These are phyloP conservation scores for Mercenaria mercenaria DNA, from an alignment of 1,140 invertebrate genomes.

Conservation along the genomic window DNA sequence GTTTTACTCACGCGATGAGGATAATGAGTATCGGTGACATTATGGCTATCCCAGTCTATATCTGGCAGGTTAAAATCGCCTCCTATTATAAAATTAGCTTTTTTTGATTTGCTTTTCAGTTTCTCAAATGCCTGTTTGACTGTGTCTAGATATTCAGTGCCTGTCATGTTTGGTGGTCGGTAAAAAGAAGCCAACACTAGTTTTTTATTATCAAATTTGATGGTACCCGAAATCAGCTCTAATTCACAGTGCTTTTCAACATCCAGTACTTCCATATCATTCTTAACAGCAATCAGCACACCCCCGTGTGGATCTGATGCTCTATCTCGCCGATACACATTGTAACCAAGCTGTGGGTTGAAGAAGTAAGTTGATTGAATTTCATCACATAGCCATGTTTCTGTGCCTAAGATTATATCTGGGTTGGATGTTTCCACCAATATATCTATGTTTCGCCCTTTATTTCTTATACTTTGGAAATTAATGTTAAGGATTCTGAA, in stretches of 20 bases:
- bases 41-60: too few species aligned
- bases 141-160: neutral
- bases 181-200: neutral
- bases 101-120: neutral
- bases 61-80: too few species aligned
- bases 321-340: neutral
- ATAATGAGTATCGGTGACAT: too few species aligned
- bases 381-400: neutral
- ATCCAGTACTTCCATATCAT: neutral
- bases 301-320: neutral
- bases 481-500: neutral
- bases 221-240: neutral
- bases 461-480: neutral
- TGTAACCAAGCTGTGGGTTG: neutral
- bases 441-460: neutral
- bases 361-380: neutral
- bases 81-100: neutral
- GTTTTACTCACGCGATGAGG: too few species aligned
- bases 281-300: neutral
- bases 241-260: neutral
- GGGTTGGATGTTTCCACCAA: neutral
- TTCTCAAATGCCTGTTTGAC: neutral
- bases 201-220: neutral
- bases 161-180: neutral
- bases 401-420: conserved; percentile 6